Conservation (phyloP, 2,113 vertebrate genomes). For the Plestiodon gilberti region DNA sequence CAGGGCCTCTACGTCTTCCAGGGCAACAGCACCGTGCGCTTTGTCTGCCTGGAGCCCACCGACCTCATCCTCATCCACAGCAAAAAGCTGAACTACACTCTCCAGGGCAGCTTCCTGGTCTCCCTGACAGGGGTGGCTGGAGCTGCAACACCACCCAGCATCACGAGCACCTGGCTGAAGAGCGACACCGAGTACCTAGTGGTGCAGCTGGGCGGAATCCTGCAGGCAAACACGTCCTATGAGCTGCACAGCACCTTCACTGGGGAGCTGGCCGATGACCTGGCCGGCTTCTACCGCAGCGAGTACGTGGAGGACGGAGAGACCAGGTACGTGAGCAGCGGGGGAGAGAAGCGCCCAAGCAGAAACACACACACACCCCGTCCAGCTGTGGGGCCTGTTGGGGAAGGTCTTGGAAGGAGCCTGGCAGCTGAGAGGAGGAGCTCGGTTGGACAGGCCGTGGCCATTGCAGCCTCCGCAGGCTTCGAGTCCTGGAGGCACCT, state of each 20-base stretch:
- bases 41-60: conserved; percentile 79
- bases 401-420: neutral
- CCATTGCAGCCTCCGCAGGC: neutral
- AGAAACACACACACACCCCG: too few relatives aligned
- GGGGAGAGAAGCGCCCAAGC: neutral
- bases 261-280: conserved; percentile 89
- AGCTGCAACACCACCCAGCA: conserved; percentile 28
- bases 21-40: conserved; percentile 80
- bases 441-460: too few relatives aligned
- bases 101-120: neutral
- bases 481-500: neutral
- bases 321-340: conserved; percentile 76
- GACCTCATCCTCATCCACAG: conserved; percentile 89
- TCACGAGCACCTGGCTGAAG: conserved; percentile 74
- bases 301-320: conserved; percentile 78
- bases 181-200: conserved; percentile 84
- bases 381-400: too few relatives aligned
- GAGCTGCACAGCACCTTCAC: conserved; percentile 77
- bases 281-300: conserved; percentile 93
- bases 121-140: neutral
- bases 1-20: conserved; percentile 81
- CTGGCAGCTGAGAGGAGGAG: neutral
- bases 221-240: conserved; percentile 71
- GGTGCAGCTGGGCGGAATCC: conserved; percentile 64
- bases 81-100: conserved; percentile 86